A percentile compares a stretch with the other conserved stretches of the same genome.
phyloP scores from a whole-genome alignment of 2,797 vertebrate species.

The Bradypodion pumilum region DNA sequence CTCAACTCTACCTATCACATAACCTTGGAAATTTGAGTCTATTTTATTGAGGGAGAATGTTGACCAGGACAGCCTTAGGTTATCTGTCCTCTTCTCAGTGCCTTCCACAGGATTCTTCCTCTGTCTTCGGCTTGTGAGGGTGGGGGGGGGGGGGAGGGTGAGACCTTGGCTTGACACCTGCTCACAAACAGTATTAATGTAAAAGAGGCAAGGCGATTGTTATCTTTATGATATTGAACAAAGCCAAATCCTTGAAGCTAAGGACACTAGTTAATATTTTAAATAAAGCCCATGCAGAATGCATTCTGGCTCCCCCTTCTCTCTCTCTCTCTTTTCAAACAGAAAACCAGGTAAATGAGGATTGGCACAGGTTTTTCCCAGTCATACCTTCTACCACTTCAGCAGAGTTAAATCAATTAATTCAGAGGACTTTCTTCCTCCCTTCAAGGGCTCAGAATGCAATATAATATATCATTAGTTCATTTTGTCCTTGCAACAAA shows the following conservation, averaged over 20 bases:
- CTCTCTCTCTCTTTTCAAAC: constrained; percentile 31
- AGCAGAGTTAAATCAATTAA: constrained; percentile 39
- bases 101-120: neutral
- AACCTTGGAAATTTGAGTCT: constrained; percentile 25
- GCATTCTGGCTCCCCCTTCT: constrained; percentile 1
- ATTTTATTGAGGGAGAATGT: constrained; percentile 5
- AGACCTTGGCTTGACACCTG: neutral
- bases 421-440: neutral
- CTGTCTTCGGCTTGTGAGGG: neutral
- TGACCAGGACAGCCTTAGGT: neutral
- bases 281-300: constrained; percentile 35
- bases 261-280: constrained; percentile 56
- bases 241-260: constrained; percentile 56
- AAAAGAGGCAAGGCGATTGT: constrained; percentile 18
- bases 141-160: too few relatives aligned
- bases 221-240: constrained; percentile 37
- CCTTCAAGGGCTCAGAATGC: neutral
- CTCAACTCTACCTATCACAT: neutral
- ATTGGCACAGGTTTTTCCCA: neutral
- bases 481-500: neutral
- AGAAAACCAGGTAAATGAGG: constrained; percentile 31
- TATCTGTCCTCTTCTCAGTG: neutral
- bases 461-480: neutral
- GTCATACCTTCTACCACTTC: constrained; percentile 40
- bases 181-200: constrained; percentile 19